phyloP scores from a whole-genome alignment of 2,113 vertebrate species.

The Myiagra hebetior region DNA sequence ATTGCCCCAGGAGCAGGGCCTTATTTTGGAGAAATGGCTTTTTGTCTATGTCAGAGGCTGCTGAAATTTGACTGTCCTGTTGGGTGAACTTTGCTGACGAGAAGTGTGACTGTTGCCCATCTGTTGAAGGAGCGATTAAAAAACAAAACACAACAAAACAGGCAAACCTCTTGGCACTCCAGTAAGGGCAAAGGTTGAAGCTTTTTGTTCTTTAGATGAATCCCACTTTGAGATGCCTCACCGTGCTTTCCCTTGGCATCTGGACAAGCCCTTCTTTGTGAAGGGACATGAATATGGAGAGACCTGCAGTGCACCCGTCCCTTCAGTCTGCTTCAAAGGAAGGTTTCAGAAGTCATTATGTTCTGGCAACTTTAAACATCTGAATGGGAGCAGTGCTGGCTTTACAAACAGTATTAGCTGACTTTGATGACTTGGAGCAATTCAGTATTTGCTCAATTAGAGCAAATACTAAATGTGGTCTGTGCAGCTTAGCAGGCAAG shows the following conservation, averaged over 20 bases:
- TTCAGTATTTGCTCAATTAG: conserved; percentile 14
- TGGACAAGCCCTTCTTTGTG: conserved; percentile 35
- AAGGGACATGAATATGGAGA: conserved; percentile 43
- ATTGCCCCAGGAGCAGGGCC: background rate
- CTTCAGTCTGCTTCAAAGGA: conserved; percentile 21
- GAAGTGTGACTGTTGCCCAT: background rate
- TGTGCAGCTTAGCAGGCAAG: background rate
- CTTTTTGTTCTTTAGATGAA: conserved; percentile 43
- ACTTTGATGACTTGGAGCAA: conserved; percentile 21
- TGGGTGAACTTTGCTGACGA: background rate
- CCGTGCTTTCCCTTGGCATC: background rate
- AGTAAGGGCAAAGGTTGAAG: conserved; percentile 24
- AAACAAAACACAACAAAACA: background rate
- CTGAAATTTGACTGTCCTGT: background rate
- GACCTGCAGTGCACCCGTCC: background rate
- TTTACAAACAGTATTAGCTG: conserved; percentile 26
- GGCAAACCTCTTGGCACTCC: background rate
- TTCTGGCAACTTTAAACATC: background rate
- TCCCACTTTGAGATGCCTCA: conserved; percentile 29
- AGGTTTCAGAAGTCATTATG: conserved; percentile 19
- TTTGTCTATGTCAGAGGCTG: background rate
- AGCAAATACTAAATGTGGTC: background rate
- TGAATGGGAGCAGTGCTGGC: background rate
- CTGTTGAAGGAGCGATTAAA: background rate
- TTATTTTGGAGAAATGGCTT: background rate